Evolutionary conservation across 2,888 invertebrate species (phyloP), one percentile per base, ranked within the genome.

Genomic region (Dicranocentrus wangi): DNA sequence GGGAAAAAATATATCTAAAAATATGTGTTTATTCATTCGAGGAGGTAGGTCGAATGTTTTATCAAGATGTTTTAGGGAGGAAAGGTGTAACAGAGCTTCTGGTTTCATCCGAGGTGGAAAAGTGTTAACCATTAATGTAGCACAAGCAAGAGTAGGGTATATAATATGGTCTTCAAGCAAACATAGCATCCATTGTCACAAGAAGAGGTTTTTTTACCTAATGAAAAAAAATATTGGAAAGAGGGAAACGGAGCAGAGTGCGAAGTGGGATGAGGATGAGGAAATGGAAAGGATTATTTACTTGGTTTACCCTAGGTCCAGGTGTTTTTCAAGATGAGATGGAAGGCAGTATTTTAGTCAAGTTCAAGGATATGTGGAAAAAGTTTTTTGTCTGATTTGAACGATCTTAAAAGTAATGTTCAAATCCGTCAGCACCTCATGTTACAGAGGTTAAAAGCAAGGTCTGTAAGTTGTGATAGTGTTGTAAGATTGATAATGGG

Each of bases 281-380:
- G 10, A 32, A 32, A 32, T 32, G 32, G 3, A 8, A 27, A 28
- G 32, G 32, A 8, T 65, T 32, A 65, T 17, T 65, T 25, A 61
- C n/a, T n/a, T n/a, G 55, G 53, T 60, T 77, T 77, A 65, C 23
- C 68, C 47, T 77, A 68, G 76, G 76, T 77, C 76, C 76, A 77
- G 76, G 76, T 55, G 58, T 58, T 13, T 58, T 3, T 58, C 25
- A 8, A 27, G 25, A 58, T 58, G 51, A 13, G 17, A n/a, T 32
- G 32, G 19, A 51, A 8, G 19, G 19, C 58, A n/a, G 10, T 13
- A 7, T 17, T 53, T 8, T 7, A 53, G 7, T 17, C 21, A 58
- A 58, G 58, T 58, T 58, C 58, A 58, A 58, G 58, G 58, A 7
- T 58, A 3, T 19, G 23, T 5, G 47, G 25, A 58, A 23, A 23